Evolutionary conservation across 2,797 vertebrate species (phyloP), one percentile per base, ranked within the genome.

Genomic region (Decapterus maruadsi): DNA sequence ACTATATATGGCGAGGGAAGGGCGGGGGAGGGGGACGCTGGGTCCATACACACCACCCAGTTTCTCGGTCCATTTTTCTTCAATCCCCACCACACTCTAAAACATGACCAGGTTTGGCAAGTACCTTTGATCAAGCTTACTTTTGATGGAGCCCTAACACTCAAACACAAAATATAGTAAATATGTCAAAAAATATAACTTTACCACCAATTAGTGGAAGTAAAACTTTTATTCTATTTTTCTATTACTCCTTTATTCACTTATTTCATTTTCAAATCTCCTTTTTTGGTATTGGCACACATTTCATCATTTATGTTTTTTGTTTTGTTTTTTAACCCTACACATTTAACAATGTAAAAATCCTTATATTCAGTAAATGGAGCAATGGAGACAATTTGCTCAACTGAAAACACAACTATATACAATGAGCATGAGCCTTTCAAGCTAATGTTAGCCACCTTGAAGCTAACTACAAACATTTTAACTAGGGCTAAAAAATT

Each of bases 1-100:
- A 94, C 81, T 94, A 94, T 94, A 93, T 84, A 88, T 90, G 90
- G 68, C 17, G 46, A 78, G 76, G 77, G 65, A 77, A 66, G 83
- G 82, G 62, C 56, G 38, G 72, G 81, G 31, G 67, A 55, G 48
- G 59, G 78, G 60, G 53, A 63, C 59, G 31, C 68, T 43, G 36
- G 4, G 19, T 71, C 78, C 73, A 78, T 29, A 65, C 68, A 72
- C 64, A 70, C 67, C 63, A 65, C 68, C 66, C 74, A 63, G 20
- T 54, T 68, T 78, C 77, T 83, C 72, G 68, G 82, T 84, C 76
- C 48, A 43, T 77, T 80, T 80, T 50, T 57, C 59, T 75, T 70
- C 20, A 62, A 31, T 55, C 42, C 38, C 75, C 66, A 69, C 75
- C 65, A 58, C 57, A 75, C 63, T 73, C 54, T 34, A 50, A 80